Evolutionary conservation across 92 coral and sea anemone genomes (phyloP).

Genomic region (Bergia sp.): DNA sequence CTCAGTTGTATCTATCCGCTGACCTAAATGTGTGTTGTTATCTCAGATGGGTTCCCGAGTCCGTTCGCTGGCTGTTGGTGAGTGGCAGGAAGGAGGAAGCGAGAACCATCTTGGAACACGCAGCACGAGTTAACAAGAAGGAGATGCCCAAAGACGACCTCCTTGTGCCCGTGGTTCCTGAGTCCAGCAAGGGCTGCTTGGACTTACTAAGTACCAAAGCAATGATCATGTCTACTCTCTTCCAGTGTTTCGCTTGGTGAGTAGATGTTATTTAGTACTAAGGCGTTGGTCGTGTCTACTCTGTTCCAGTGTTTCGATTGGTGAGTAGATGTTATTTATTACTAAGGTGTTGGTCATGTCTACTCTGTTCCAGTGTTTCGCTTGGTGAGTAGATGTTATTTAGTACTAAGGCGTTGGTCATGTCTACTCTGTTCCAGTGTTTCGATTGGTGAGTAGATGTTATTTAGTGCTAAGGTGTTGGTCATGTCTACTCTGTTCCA

Average conservation of each 20-base stretch:
- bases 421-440: too few species aligned
- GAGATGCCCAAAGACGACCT: conserved; percentile 63
- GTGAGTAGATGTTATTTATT: background rate
- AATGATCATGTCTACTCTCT: conserved; percentile 37
- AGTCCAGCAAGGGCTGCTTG: conserved; percentile 52
- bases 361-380: conserved; percentile 60
- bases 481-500: too few species aligned
- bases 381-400: conserved; percentile 46
- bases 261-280: background rate
- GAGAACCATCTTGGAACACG: conserved; percentile 43
- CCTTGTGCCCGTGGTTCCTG: conserved; percentile 37
- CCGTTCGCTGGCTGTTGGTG: conserved; percentile 68
- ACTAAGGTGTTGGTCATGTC: conserved; percentile 26
- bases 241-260: conserved; percentile 65
- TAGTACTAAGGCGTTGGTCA: too few species aligned
- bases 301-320: too few species aligned
- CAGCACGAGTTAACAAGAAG: conserved; percentile 55
- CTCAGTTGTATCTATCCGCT: background rate
- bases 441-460: too few species aligned
- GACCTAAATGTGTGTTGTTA: background rate
- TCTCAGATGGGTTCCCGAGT: conserved; percentile 60
- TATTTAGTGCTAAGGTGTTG: too few species aligned
- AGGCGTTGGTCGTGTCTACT: too few species aligned
- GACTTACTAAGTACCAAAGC: conserved; percentile 43
- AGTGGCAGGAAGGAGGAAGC: conserved; percentile 57